Conservation (phyloP, 2,888 invertebrate genomes). For the Fragum sueziense region DNA sequence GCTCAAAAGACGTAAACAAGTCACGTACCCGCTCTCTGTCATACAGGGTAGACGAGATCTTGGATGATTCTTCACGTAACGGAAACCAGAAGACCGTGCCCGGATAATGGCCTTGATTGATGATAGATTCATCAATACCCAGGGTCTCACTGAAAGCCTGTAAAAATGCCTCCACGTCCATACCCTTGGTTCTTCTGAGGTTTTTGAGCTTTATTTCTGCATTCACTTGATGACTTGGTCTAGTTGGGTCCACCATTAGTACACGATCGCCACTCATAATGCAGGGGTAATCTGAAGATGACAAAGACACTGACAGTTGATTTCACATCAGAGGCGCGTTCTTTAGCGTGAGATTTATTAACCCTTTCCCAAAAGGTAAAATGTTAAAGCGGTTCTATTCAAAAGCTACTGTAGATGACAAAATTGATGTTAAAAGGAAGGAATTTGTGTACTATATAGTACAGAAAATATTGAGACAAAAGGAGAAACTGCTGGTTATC, state of each 20-base stretch:
- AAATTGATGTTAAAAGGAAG: no score
- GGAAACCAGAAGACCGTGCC: constrained; percentile 80
- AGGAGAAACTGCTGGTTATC: no score
- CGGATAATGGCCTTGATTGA: constrained; percentile 61
- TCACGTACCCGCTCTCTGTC: constrained; percentile 63
- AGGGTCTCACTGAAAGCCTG: constrained; percentile 65
- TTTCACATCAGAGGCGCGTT: no score
- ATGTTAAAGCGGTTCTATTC: no score
- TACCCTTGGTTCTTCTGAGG: constrained; percentile 35
- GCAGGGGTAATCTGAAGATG: constrained; percentile 72
- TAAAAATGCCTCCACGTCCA: constrained; percentile 52
- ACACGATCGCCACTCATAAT: constrained; percentile 74
- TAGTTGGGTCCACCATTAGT: constrained; percentile 74
- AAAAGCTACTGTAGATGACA: no score
- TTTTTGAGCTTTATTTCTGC: constrained; percentile 33
- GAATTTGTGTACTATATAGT: no score
- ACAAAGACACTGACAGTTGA: no score
- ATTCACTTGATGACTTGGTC: constrained; percentile 24
- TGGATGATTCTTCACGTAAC: constrained; percentile 67
- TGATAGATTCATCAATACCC: constrained; percentile 47
- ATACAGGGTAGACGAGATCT: constrained; percentile 70
- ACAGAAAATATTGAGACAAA: no score
- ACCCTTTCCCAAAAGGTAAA: no score
- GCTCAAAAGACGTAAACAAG: constrained; percentile 68
- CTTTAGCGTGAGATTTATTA: no score